phyloP scores from a whole-genome alignment of 1,140 invertebrate genomes.

The Colletes gigas region DNA sequence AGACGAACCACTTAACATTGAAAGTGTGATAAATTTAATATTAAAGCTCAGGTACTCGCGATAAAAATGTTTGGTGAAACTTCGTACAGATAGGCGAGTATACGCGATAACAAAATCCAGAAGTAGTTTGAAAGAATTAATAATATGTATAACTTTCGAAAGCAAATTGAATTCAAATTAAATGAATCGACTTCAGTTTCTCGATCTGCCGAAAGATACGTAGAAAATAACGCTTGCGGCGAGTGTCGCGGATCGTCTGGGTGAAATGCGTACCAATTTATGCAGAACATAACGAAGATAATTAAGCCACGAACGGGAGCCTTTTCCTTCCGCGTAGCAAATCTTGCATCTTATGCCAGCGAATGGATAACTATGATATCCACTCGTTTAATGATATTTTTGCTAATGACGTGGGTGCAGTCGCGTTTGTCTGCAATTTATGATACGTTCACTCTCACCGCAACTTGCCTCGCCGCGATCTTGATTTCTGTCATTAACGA shows the following conservation, averaged over 20 bases:
- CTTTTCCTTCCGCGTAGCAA: slow-evolving; percentile 34
- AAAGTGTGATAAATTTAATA: background rate
- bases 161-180: too few relatives aligned
- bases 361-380: background rate
- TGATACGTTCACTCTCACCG: background rate
- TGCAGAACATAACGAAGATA: background rate
- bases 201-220: too few relatives aligned
- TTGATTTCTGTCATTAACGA: background rate
- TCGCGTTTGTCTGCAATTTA: background rate
- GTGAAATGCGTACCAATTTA: background rate
- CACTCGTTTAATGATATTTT: background rate
- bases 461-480: background rate
- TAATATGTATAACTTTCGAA: too few relatives aligned
- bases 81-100: background rate
- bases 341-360: background rate
- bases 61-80: background rate
- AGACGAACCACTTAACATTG: background rate
- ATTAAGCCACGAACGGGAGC: background rate
- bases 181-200: too few relatives aligned
- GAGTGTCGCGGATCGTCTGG: too few relatives aligned
- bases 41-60: background rate
- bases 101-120: background rate
- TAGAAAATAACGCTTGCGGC: too few relatives aligned
- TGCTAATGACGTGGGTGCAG: background rate
- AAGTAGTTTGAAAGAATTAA: background rate